phyloP scores from a whole-genome alignment of 1,140 invertebrate genomes.

The Papilio machaon region DNA sequence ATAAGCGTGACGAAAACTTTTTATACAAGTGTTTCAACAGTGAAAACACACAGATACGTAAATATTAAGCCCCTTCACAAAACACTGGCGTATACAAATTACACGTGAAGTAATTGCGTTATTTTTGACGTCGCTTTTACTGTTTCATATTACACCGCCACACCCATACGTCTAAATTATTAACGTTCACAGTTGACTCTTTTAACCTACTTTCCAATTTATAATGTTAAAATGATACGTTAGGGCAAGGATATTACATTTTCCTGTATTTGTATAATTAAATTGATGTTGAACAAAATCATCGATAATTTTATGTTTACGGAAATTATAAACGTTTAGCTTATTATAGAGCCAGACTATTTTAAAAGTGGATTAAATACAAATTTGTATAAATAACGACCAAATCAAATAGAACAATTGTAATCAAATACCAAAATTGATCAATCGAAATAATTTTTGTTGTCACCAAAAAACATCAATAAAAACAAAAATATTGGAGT shows the following conservation, averaged over 20 bases:
- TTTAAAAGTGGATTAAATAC: too few relatives aligned
- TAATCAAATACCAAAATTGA: too few relatives aligned
- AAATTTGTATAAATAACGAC: too few relatives aligned
- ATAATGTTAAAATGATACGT: neutral
- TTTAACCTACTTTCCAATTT: constrained; percentile 26
- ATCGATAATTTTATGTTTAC: neutral
- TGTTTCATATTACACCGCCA: constrained; percentile 26
- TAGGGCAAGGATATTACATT: neutral
- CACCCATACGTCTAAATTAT: constrained; percentile 34
- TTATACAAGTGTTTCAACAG: neutral
- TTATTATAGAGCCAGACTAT: too few relatives aligned
- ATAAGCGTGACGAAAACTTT: neutral
- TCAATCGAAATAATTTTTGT: too few relatives aligned
- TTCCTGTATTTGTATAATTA: neutral
- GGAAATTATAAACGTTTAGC: neutral
- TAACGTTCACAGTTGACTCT: constrained; percentile 18
- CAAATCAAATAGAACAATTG: too few relatives aligned
- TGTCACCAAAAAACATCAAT: too few relatives aligned
- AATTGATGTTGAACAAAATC: neutral
- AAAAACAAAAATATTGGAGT: too few relatives aligned
- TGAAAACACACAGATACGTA: neutral
- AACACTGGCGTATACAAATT: constrained; percentile 26
- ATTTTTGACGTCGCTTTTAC: constrained; percentile 29
- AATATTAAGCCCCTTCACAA: constrained; percentile 2
- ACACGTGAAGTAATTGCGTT: constrained; percentile 34